A percentile compares a stretch with the other conserved stretches of the same genome.
Conservation (phyloP, 2,797 vertebrate genomes). For the Mastacembelus armatus region DNA sequence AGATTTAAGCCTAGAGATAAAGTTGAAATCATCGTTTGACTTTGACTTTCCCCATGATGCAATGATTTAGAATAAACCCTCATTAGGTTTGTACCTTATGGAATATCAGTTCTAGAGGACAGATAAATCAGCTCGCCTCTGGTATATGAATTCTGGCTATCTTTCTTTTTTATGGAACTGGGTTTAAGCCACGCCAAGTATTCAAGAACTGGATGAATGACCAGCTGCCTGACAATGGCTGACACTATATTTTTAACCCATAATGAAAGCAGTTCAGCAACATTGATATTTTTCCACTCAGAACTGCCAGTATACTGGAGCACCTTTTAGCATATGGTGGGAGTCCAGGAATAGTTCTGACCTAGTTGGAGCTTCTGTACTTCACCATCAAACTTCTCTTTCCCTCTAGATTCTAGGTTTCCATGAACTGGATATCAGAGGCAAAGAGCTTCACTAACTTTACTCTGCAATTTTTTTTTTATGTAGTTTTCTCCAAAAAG, state of each 20-base stretch:
- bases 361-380: constrained; percentile 81
- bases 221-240: constrained; percentile 39
- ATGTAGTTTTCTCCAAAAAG: constrained; percentile 46
- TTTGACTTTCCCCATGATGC: constrained; percentile 1
- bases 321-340: constrained; percentile 78
- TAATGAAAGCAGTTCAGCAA: constrained; percentile 66
- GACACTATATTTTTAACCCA: constrained; percentile 58
- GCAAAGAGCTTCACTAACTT: constrained; percentile 52
- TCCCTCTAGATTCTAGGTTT: constrained; percentile 58
- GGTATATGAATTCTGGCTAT: constrained; percentile 11
- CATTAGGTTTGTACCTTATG: constrained; percentile 15
- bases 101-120: constrained; percentile 35
- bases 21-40: constrained; percentile 14
- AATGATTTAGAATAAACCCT: constrained; percentile 27
- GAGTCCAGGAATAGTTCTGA: constrained; percentile 83
- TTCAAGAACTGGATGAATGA: constrained; percentile 26
- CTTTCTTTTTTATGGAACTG: constrained; percentile 3
- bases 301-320: constrained; percentile 53
- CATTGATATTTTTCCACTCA: constrained; percentile 71
- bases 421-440: constrained; percentile 37
- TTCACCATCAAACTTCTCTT: constrained; percentile 71
- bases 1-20: constrained; percentile 26
- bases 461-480: constrained; percentile 58
- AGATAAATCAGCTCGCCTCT: constrained; percentile 12
- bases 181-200: constrained; percentile 22